These are phyloP conservation scores for Stenchaetothrips biformis DNA, from an alignment of 2,888 invertebrate genomes.

Conservation along the genomic window DNA sequence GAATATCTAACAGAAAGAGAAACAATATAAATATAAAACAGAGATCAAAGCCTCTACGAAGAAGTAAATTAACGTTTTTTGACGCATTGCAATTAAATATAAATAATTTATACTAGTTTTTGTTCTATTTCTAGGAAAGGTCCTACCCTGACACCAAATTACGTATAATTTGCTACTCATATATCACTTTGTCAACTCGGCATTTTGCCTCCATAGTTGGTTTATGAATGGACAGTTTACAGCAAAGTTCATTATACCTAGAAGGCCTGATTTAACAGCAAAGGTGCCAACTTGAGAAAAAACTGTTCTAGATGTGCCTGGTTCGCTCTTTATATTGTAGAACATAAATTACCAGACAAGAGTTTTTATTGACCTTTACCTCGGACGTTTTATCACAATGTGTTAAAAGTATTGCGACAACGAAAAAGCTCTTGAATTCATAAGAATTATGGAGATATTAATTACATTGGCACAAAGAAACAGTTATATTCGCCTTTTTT, in stretches of 20 bases:
- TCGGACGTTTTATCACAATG: too few relatives aligned
- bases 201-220: not conserved
- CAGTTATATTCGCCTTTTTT: not conserved
- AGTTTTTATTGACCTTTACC: too few relatives aligned
- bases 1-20: too few relatives aligned
- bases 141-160: constrained; percentile 82
- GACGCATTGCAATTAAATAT: not conserved
- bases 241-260: not conserved
- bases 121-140: constrained; percentile 8
- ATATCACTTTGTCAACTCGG: constrained; percentile 15
- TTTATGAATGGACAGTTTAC: not conserved
- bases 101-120: constrained; percentile 5
- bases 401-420: too few relatives aligned
- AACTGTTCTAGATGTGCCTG: not conserved
- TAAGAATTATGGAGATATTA: not conserved
- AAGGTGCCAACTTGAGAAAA: not conserved
- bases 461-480: constrained; percentile 21
- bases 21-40: too few relatives aligned
- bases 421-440: not conserved
- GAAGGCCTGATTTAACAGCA: not conserved
- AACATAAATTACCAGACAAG: too few relatives aligned
- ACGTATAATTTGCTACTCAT: constrained; percentile 70
- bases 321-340: too few relatives aligned
- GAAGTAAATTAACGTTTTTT: too few relatives aligned
- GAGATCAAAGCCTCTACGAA: too few relatives aligned